phyloP scores from a whole-genome alignment of 2,797 vertebrate genomes.

The Orientallactaga sibirica region DNA sequence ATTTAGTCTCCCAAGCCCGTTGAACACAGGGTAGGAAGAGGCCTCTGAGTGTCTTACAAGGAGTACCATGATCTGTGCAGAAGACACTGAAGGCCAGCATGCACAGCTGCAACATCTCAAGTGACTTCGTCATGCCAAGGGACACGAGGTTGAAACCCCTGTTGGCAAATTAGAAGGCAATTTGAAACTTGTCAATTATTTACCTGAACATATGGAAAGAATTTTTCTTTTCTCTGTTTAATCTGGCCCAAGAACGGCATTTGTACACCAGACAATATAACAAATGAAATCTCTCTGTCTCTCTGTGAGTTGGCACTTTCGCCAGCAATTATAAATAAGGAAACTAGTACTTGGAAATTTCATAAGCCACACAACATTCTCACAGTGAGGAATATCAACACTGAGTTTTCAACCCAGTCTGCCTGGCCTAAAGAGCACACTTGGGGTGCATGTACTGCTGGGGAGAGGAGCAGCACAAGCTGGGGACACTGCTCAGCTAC shows the following conservation, averaged over 20 bases:
- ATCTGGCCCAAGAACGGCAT: constrained; percentile 22
- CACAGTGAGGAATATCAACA: not conserved
- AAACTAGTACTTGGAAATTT: not conserved
- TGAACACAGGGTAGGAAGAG: not conserved
- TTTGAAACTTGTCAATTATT: constrained; percentile 67
- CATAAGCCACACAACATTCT: not conserved
- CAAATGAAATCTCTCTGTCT: constrained; percentile 12
- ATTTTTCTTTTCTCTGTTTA: constrained; percentile 52
- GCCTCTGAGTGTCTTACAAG: not conserved
- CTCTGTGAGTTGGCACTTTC: not conserved
- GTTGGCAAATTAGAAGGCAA: constrained; percentile 65
- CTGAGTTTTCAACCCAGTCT: constrained; percentile 5
- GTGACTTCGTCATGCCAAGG: constrained; percentile 42
- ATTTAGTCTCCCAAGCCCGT: not conserved
- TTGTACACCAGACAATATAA: not conserved
- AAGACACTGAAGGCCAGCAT: not conserved
- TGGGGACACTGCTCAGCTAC: not conserved
- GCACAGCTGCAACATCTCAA: constrained; percentile 44
- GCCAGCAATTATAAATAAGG: constrained; percentile 12
- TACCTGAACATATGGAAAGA: constrained; percentile 69
- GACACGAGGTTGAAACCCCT: constrained; percentile 41
- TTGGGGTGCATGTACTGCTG: not conserved
- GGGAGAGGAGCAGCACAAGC: not conserved
- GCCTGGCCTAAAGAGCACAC: not conserved
- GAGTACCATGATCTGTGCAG: not conserved